Evolutionary conservation across 2,797 vertebrate genomes (phyloP).

Genomic region (Cottoperca gobio): DNA sequence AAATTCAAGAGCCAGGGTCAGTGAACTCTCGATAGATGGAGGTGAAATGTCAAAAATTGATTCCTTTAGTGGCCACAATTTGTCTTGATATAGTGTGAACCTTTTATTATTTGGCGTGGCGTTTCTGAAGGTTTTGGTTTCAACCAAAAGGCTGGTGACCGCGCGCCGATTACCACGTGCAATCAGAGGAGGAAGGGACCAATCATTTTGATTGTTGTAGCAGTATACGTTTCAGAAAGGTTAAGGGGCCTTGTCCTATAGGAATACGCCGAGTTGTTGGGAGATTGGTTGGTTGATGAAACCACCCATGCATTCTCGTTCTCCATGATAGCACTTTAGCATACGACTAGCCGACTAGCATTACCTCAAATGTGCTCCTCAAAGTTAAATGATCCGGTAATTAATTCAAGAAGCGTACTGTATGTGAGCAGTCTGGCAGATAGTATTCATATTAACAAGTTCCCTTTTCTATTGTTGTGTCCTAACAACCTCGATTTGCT

Average conservation of each 20-base stretch:
- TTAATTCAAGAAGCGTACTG: not conserved
- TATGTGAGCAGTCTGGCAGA: not conserved
- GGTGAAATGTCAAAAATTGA: slow-evolving; percentile 86
- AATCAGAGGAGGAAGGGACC: slow-evolving; percentile 21
- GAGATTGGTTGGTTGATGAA: slow-evolving; percentile 25
- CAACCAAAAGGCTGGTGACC: slow-evolving; percentile 7
- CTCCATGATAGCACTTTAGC: not conserved
- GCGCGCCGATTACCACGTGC: slow-evolving; percentile 1
- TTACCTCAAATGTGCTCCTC: not conserved
- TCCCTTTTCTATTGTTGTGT: not conserved
- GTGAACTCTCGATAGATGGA: slow-evolving; percentile 76
- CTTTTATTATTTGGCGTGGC: slow-evolving; percentile 53
- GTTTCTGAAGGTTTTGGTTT: slow-evolving; percentile 29
- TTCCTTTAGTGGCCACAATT: slow-evolving; percentile 78
- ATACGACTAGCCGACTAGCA: no score
- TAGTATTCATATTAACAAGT: not conserved
- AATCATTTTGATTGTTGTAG: slow-evolving; percentile 41
- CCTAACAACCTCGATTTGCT: not conserved
- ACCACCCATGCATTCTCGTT: not conserved
- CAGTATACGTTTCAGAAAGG: slow-evolving; percentile 22
- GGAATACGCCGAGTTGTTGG: slow-evolving; percentile 11
- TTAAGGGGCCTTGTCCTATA: slow-evolving; percentile 28
- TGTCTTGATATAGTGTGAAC: slow-evolving; percentile 74
- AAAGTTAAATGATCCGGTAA: not conserved
- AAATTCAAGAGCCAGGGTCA: slow-evolving; percentile 81